These are phyloP conservation scores for Mergus octosetaceus DNA, from an alignment of 2,797 vertebrate species.

Conservation along the genomic window DNA sequence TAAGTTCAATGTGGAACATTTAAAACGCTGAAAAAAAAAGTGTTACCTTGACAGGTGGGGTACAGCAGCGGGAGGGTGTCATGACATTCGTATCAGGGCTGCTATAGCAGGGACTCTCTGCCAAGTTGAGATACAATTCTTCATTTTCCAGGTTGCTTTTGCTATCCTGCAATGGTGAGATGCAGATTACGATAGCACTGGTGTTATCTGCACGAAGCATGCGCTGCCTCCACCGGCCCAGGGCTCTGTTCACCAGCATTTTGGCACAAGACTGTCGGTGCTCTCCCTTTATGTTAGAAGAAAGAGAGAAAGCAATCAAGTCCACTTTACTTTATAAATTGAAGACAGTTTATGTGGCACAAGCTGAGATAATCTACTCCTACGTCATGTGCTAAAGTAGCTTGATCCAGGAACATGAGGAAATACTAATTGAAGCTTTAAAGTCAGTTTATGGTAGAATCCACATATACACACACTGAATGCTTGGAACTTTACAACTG, in stretches of 20 bases:
- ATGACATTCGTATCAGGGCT: conserved; percentile 76
- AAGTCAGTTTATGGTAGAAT: background rate
- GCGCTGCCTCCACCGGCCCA: conserved; percentile 94
- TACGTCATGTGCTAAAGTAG: rapidly evolving
- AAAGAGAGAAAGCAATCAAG: background rate
- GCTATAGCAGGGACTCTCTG: conserved; percentile 84
- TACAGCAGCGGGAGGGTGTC: conserved; percentile 83
- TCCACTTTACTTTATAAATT: background rate
- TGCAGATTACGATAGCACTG: conserved; percentile 92
- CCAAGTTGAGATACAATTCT: conserved; percentile 91
- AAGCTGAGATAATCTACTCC: background rate
- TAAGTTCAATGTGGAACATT: background rate
- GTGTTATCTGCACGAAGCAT: conserved; percentile 98
- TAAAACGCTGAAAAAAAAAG: background rate
- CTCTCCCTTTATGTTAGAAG: conserved; percentile 81
- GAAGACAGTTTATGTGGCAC: background rate
- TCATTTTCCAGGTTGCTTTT: conserved; percentile 69
- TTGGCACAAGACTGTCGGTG: conserved; percentile 89
- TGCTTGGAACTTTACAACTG: background rate
- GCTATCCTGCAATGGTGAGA: conserved; percentile 81
- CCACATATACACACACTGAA: rapidly evolving
- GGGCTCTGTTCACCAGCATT: conserved; percentile 89
- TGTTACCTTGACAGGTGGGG: conserved; percentile 81
- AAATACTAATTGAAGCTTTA: background rate
- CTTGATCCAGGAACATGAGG: background rate